These are phyloP conservation scores for Steinernema feltiae DNA, from an alignment of 1,140 invertebrate genomes.

Conservation along the genomic window DNA sequence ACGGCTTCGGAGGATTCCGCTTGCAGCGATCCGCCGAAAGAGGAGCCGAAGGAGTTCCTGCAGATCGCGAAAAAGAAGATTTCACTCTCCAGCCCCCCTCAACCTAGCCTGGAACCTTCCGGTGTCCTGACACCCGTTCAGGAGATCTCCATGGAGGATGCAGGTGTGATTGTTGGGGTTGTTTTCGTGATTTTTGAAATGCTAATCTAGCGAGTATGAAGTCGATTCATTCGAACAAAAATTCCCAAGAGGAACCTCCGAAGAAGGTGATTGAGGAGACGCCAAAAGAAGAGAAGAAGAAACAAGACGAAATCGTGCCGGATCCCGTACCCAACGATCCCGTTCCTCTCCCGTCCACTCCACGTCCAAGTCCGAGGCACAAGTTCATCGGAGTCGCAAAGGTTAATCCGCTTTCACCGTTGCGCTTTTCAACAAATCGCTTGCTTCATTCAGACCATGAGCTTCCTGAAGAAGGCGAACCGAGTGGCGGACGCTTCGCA, in stretches of 20 bases:
- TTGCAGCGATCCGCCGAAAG: no score
- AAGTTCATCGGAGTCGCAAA: neutral
- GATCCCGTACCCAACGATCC: neutral
- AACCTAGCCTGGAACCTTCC: neutral
- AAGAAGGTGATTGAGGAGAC: no score
- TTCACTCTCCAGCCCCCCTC: no score
- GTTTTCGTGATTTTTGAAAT: neutral
- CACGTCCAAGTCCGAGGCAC: neutral
- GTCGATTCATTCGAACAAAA: no score
- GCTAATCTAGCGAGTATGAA: neutral
- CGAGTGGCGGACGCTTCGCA: neutral
- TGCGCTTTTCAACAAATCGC: no score
- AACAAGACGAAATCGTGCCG: neutral
- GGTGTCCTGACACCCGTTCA: neutral
- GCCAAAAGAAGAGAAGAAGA: neutral
- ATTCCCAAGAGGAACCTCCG: no score
- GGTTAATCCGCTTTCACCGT: neutral
- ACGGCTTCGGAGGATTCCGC: no score
- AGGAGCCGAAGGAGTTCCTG: no score
- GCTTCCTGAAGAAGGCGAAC: neutral
- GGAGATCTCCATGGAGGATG: neutral
- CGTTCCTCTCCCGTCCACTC: no score
- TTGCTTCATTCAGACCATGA: neutral
- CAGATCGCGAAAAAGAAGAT: no score
- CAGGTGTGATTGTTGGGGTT: neutral